Percentiles rank a stretch among this genome's conserved stretches.
Conservation (phyloP, 1,140 invertebrate species). For the Archivesica marissinica region DNA sequence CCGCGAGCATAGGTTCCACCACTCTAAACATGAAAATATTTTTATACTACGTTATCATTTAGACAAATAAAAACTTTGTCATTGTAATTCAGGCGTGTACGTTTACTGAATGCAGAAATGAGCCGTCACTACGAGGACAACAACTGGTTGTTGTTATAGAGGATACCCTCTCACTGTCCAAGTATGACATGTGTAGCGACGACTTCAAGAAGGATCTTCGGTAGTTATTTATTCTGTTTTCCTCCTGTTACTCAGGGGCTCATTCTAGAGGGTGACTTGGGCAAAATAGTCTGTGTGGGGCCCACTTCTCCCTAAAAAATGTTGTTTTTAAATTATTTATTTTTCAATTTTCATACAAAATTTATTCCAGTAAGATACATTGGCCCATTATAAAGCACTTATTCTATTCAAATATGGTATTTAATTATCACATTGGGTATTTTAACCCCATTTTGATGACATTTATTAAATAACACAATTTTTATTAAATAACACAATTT, state of each 20-base stretch:
- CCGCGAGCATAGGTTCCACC: no score
- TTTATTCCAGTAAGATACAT: no score
- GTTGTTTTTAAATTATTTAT: background rate
- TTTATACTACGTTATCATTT: no score
- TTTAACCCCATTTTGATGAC: no score
- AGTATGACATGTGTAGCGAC: conserved; percentile 87
- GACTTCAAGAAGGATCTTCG: conserved; percentile 91
- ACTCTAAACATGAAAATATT: no score
- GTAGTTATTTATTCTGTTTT: conserved; percentile 78
- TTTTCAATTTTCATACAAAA: background rate
- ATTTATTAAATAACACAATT: no score
- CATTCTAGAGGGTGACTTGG: background rate
- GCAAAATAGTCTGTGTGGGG: background rate
- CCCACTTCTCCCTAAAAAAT: no score
- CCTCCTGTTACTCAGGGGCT: background rate
- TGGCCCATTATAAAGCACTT: no score
- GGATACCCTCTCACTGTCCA: conserved; percentile 80
- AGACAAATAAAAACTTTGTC: no score
- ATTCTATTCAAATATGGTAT: no score
- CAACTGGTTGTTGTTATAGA: conserved; percentile 88
- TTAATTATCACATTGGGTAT: no score
- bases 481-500: no score
- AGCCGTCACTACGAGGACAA: conserved; percentile 88
- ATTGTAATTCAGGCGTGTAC: conserved; percentile 64
- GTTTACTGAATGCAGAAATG: conserved; percentile 83